phyloP scores from a whole-genome alignment of 2,797 vertebrate genomes.

The Smutsia temminckii region DNA sequence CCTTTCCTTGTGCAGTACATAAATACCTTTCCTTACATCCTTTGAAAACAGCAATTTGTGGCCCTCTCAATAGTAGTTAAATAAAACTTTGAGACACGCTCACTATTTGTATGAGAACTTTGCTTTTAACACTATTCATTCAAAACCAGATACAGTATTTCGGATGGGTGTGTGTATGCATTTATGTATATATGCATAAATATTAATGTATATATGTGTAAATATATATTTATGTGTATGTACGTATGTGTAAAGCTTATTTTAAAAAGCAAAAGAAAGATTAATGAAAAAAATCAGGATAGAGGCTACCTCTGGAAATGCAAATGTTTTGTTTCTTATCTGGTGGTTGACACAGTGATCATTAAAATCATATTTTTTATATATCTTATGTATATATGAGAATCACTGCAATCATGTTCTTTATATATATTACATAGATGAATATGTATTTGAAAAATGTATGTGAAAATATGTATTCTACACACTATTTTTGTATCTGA shows the following conservation, averaged over 20 bases:
- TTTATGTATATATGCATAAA: not conserved
- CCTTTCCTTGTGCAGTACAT: not conserved
- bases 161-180: not conserved
- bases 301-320: not conserved
- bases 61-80: not conserved
- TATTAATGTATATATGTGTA: not conserved
- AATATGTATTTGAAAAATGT: not conserved
- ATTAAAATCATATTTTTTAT: not conserved
- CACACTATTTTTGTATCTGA: not conserved
- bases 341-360: not conserved
- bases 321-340: not conserved
- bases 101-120: not conserved
- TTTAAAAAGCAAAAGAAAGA: constrained; percentile 41
- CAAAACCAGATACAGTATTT: not conserved
- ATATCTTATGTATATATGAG: not conserved
- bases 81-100: constrained; percentile 22
- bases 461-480: not conserved
- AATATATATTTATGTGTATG: not conserved
- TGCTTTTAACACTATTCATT: constrained; percentile 9
- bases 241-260: not conserved
- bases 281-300: not conserved
- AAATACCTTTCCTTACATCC: not conserved
- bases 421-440: too few species aligned
- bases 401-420: not conserved
- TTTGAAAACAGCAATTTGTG: not conserved